Evolutionary conservation across 2,888 invertebrate genomes (phyloP), one percentile per base, ranked within the genome.

Genomic region (Elegia similella): DNA sequence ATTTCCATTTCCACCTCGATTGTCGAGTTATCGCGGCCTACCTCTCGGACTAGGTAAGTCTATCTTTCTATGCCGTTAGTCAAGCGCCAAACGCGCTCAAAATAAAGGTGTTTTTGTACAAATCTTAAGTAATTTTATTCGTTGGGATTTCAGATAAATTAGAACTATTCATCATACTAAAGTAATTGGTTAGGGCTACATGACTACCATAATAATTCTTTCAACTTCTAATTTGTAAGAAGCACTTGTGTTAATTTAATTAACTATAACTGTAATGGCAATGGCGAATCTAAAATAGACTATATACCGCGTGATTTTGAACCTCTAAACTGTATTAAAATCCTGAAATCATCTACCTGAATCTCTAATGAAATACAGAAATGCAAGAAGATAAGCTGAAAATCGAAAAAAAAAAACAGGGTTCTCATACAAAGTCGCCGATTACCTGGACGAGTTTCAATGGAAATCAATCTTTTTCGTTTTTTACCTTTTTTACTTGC

Each of bases 1-100:
- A 91, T 90, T 91, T 88, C 89, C 90, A 91, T 91, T 91, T 89
- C 90, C 91, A 91, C 89, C 89, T 90, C 91, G 79, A 86, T 89
- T 89, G 84, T 72, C 84, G 82, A 89, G 87, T 90, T 90, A 91
- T 91, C 90, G 86, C 82, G 78, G 84, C 85, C 85, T 88, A 88
- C 88, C 88, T 84, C 75, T 87, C 78, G 82, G 85, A 85, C 87
- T 86, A 87, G 83, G 82, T 80, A 76, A 85, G 86, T 88, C 88
- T 89, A 91, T 90, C 88, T 90, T 90, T 90, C 88, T 90, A 81
- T 86, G 69, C 79, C 85, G 88, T 86, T 90, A 88, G 83, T 82
- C 87, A 84, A 75, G 78, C 79, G 75, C 85, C 84, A 82, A 79
- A 79, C 68, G 57, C 67, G 59, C 61, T 62, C 63, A 66, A 69